phyloP scores from a whole-genome alignment of 2,113 vertebrate genomes.

The Spizaetus ornatus region DNA sequence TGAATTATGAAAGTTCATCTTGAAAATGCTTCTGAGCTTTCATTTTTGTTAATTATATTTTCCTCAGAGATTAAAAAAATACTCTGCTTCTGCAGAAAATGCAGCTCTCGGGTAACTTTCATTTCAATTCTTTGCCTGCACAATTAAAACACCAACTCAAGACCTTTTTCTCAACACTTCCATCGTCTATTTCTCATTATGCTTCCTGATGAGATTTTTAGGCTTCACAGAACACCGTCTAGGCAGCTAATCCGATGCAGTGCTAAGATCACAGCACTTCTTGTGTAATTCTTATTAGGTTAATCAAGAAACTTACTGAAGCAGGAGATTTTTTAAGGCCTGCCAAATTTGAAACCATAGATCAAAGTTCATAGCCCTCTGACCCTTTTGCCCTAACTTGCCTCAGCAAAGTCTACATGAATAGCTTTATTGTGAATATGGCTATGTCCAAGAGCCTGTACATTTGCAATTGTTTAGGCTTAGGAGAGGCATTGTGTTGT shows the following conservation, averaged over 20 bases:
- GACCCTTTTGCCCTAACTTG: constrained; percentile 45
- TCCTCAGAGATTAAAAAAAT: not conserved
- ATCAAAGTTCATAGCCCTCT: constrained; percentile 69
- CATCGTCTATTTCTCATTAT: constrained; percentile 48
- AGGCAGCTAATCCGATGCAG: constrained; percentile 54
- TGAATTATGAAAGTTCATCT: not conserved
- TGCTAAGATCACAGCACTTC: constrained; percentile 46
- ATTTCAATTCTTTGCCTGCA: not conserved
- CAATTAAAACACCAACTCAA: constrained; percentile 47
- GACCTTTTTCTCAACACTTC: constrained; percentile 12
- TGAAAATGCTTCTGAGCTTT: not conserved
- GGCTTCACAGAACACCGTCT: constrained; percentile 30
- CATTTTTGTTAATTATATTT: not conserved
- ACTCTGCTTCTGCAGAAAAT: not conserved
- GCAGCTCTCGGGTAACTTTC: constrained; percentile 8
- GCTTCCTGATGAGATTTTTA: constrained; percentile 48
- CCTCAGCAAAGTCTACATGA: constrained; percentile 28
- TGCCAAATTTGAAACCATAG: constrained; percentile 59
- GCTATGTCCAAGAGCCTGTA: constrained; percentile 20
- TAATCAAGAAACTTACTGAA: constrained; percentile 69
- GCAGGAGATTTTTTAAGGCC: constrained; percentile 58
- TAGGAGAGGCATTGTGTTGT: constrained; percentile 34
- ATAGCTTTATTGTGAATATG: constrained; percentile 51
- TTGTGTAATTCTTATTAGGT: constrained; percentile 61
- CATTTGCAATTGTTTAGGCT: constrained; percentile 59